Conservation (phyloP, 1,140 invertebrate species). For the Drosophila arizonae region DNA sequence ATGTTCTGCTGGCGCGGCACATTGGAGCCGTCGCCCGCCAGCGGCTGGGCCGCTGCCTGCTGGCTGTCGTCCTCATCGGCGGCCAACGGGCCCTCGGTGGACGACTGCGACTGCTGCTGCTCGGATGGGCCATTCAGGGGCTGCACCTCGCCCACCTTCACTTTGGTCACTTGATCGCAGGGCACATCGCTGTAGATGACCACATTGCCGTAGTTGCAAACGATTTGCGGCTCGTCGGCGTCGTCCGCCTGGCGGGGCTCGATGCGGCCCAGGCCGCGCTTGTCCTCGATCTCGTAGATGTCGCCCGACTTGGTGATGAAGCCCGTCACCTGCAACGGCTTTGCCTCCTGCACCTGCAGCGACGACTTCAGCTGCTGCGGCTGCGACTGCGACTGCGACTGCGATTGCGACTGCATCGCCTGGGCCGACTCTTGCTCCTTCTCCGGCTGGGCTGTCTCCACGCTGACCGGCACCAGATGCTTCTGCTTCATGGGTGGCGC, state of each 20-base stretch:
- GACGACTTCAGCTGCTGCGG: slow-evolving; percentile 30
- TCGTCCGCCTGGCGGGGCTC: slow-evolving; percentile 61
- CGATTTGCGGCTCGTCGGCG: slow-evolving; percentile 38
- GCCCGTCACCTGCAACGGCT: slow-evolving; percentile 74
- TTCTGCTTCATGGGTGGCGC: slow-evolving; percentile 64
- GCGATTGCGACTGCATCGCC: neutral
- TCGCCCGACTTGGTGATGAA: slow-evolving; percentile 74
- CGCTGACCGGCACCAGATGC: slow-evolving; percentile 42
- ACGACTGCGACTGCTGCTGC: neutral
- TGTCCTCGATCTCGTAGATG: slow-evolving; percentile 75
- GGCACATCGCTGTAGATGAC: slow-evolving; percentile 80
- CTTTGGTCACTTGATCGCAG: slow-evolving; percentile 71
- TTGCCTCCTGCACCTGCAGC: slow-evolving; percentile 45
- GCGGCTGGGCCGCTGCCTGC: neutral
- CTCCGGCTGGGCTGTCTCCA: slow-evolving; percentile 4
- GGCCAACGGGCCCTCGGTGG: slow-evolving; percentile 1
- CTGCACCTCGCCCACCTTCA: slow-evolving; percentile 61
- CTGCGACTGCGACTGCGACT: neutral
- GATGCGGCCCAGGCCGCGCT: slow-evolving; percentile 65
- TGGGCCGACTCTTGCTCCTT: too few species aligned
- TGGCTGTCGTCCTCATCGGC: slow-evolving; percentile 4
- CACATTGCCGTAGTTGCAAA: slow-evolving; percentile 75
- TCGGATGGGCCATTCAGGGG: slow-evolving; percentile 7
- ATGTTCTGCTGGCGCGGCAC: slow-evolving; percentile 38
- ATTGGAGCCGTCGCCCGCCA: slow-evolving; percentile 14